A percentile compares a stretch with the other conserved stretches of the same genome.
phyloP scores from a whole-genome alignment of 2,797 vertebrate species.

The Acipenser transmontanus region DNA sequence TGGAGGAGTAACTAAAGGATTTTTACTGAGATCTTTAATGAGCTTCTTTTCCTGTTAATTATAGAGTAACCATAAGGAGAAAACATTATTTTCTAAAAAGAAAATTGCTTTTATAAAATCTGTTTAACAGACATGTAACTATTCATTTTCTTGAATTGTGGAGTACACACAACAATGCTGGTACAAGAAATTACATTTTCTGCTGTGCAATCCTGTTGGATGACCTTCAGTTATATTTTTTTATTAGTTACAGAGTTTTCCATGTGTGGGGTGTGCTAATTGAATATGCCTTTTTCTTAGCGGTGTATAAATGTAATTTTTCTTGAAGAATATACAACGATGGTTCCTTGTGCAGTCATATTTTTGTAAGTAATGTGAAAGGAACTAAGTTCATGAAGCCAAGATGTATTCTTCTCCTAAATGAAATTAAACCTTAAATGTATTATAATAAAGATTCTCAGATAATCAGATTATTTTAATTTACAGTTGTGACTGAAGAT shows the following conservation, averaged over 20 bases:
- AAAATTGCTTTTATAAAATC: too few relatives aligned
- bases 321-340: conserved; percentile 18
- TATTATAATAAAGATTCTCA: conserved; percentile 1
- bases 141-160: too few relatives aligned
- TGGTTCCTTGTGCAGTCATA: neutral
- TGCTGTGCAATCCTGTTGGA: conserved; percentile 26
- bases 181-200: neutral
- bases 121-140: too few relatives aligned
- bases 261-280: neutral
- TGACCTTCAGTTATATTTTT: conserved; percentile 54
- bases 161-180: too few relatives aligned
- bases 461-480: neutral
- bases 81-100: too few relatives aligned
- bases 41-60: too few relatives aligned
- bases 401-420: neutral
- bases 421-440: neutral
- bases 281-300: conserved; percentile 25
- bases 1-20: too few relatives aligned
- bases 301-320: conserved; percentile 26
- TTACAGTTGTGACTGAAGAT: conserved; percentile 3
- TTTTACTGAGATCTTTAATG: too few relatives aligned
- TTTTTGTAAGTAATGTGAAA: neutral
- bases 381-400: neutral
- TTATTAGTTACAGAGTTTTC: conserved; percentile 37
- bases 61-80: too few relatives aligned